phyloP scores from a whole-genome alignment of 1,140 invertebrate genomes.

The Drosophila jambulina region DNA sequence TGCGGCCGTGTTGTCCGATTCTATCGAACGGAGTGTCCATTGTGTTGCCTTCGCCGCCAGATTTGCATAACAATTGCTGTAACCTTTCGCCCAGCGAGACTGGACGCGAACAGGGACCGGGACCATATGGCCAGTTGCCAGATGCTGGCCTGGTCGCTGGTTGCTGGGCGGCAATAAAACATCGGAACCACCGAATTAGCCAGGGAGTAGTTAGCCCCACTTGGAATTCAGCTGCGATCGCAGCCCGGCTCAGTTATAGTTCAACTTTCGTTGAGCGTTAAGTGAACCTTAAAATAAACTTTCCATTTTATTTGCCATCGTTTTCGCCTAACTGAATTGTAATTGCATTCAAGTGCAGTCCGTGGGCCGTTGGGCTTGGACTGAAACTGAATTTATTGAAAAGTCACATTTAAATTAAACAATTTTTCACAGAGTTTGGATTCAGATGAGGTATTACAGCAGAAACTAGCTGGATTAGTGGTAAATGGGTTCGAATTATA shows the following conservation, averaged over 20 bases:
- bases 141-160: constrained; percentile 26
- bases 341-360: constrained; percentile 20
- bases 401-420: constrained; percentile 3
- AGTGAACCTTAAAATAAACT: constrained; percentile 70
- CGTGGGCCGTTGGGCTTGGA: not conserved
- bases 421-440: not conserved
- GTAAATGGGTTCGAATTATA: not conserved
- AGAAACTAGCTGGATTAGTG: not conserved
- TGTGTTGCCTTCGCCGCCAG: constrained; percentile 54
- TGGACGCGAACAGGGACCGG: constrained; percentile 8
- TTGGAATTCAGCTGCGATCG: constrained; percentile 32
- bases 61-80: constrained; percentile 78
- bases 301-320: constrained; percentile 48
- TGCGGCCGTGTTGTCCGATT: constrained; percentile 55
- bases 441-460: not conserved
- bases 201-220: constrained; percentile 37
- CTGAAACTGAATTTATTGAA: not conserved
- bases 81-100: constrained; percentile 70
- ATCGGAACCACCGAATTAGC: constrained; percentile 64
- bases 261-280: constrained; percentile 49
- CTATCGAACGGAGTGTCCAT: constrained; percentile 61
- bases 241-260: constrained; percentile 37
- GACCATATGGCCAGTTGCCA: constrained; percentile 37
- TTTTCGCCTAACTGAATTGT: constrained; percentile 5
- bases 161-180: constrained; percentile 64